Evolutionary conservation across 2,797 vertebrate species (phyloP), one percentile per base, ranked within the genome.

Genomic region (Pipistrellus pygmaeus): DNA sequence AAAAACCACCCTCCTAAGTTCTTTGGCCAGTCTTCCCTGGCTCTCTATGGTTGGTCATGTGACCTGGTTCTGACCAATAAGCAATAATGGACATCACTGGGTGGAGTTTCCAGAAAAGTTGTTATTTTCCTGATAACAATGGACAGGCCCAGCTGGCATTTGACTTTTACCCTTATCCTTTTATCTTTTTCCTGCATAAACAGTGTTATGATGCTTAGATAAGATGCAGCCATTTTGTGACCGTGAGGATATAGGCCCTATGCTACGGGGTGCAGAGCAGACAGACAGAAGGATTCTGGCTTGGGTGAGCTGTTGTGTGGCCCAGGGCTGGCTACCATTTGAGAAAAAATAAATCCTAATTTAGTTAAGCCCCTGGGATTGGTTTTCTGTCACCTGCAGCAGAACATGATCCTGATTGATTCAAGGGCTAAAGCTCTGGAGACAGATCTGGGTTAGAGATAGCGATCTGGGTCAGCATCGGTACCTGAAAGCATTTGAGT

Each of bases 391-490:
- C 80, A 89, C 69, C 75, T 81, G 83, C 25, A 89, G 60, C 76
- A 93, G 93, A 94, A 94, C 89, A 64, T 73, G 88, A 95, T 92
- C 94, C 55, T 92, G 91, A 93, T 6, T 94, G 87, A 88, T 91
- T 96, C 72, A 86, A 90, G 86, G 69, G 35, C 66, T 30, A 46
- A 89, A 68, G 53, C 83, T 73, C 82, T 83, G 20, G n/a, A 88
- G 73, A 90, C 69, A 90, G 85, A 94, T 93, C 85, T 96, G 75
- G 82, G 69, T 90, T 95, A 92, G 81, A 87, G 85, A 94, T 30
- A 92, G n/a, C 66, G 57, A 93, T 96, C 51, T 88, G 25, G 92
- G 38, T 91, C 75, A 86, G 64, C 41, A 71, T 68, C 44, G 23
- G 23, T 78, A 92, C 85, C 71, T 72, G 46, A 57, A 21, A 91